Percentiles rank a stretch among this genome's conserved stretches.
phyloP scores from a whole-genome alignment of 2,797 vertebrate genomes.

The Sternotherus odoratus region DNA sequence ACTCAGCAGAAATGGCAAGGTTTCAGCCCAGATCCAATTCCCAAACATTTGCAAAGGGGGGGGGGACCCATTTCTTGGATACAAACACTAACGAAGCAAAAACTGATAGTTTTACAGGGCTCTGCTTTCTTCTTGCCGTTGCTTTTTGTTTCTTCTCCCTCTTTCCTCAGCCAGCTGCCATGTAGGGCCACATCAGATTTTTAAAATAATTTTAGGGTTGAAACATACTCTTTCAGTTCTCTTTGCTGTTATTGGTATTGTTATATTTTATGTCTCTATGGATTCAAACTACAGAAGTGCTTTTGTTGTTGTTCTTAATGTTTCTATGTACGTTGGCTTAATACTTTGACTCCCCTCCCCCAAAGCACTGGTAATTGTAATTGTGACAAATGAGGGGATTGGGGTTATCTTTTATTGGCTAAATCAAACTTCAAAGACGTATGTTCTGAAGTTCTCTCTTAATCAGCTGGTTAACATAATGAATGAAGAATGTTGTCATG shows the following conservation, averaged over 20 bases:
- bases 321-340: background rate
- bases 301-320: background rate
- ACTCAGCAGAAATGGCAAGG: constrained; percentile 46
- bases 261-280: background rate
- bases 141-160: background rate
- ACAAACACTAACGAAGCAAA: background rate
- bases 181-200: background rate
- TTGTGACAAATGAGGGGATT: background rate
- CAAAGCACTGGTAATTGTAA: background rate
- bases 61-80: background rate
- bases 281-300: background rate
- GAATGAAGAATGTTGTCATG: background rate
- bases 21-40: constrained; percentile 37
- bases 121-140: constrained; percentile 24
- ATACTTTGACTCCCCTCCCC: background rate
- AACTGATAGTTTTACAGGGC: constrained; percentile 22
- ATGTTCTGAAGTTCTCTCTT: background rate
- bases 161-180: background rate
- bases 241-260: background rate
- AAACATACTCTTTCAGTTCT: background rate
- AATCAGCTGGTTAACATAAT: background rate
- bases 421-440: background rate
- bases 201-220: background rate
- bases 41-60: constrained; percentile 26
- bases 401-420: too few relatives aligned